Evolutionary conservation across 1,140 invertebrate species (phyloP).

Genomic region (Saccostrea cuccullata): DNA sequence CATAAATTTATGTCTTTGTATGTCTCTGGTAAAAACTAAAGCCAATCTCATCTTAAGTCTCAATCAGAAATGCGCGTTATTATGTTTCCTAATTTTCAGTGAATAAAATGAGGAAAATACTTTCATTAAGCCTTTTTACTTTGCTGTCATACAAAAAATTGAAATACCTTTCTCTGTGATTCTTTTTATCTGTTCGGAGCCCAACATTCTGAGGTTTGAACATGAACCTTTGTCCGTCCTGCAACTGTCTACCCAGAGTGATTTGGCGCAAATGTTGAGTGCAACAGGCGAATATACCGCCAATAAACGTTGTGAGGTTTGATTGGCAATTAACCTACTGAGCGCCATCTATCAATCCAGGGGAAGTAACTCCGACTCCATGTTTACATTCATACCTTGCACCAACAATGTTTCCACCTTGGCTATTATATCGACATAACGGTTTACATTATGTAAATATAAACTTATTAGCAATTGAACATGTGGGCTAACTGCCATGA

Average conservation of each 20-base stretch:
- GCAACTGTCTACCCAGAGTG: neutral
- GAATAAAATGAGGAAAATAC: neutral
- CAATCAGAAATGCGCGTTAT: neutral
- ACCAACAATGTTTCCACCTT: too few species aligned
- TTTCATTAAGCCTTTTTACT: neutral
- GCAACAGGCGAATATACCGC: slow-evolving; percentile 38
- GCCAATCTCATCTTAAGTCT: too few species aligned
- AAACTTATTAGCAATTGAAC: neutral
- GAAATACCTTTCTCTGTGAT: slow-evolving; percentile 32
- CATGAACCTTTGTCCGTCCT: neutral
- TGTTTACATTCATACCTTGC: too few species aligned
- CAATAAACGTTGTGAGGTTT: neutral
- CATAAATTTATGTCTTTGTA: too few species aligned
- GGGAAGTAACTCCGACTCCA: neutral
- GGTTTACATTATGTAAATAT: too few species aligned
- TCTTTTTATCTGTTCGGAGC: slow-evolving; percentile 30
- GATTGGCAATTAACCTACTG: slow-evolving; percentile 10
- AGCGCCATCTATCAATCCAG: neutral
- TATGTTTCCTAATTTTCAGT: neutral
- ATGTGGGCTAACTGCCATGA: neutral
- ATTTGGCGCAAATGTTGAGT: slow-evolving; percentile 26
- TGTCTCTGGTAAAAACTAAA: too few species aligned
- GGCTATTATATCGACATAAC: too few species aligned
- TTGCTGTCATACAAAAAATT: neutral
- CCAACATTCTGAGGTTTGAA: neutral